Evolutionary conservation across 1,140 invertebrate genomes (phyloP).

Genomic region (Aricia agestis): DNA sequence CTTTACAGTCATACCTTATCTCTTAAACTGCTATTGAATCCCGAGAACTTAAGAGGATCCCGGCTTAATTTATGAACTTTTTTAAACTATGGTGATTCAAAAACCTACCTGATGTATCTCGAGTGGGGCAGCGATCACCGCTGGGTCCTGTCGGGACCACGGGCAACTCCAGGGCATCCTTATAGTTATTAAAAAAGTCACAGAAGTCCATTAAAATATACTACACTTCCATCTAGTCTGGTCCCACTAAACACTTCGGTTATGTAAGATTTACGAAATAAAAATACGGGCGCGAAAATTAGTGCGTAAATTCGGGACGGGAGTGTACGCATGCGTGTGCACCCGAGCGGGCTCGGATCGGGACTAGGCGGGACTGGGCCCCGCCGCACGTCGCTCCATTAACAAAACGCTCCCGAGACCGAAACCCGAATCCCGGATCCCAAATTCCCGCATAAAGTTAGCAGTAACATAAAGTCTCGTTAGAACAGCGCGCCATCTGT

Average conservation of each 20-base stretch:
- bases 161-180: conserved; percentile 67
- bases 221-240: background rate
- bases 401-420: conserved; percentile 23
- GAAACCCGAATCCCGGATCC: conserved; percentile 33
- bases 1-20: too few species aligned
- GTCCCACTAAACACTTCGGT: background rate
- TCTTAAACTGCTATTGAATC: too few species aligned
- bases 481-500: conserved; percentile 22
- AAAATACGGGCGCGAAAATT: conserved; percentile 19
- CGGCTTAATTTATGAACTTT: too few species aligned
- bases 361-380: conserved; percentile 41
- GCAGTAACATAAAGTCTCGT: background rate
- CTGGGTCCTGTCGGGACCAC: conserved; percentile 55
- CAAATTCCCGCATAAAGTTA: conserved; percentile 17
- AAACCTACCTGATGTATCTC: conserved; percentile 42
- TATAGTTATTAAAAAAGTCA: conserved; percentile 11
- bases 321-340: conserved; percentile 54
- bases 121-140: conserved; percentile 41
- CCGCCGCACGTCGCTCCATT: conserved; percentile 19
- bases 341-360: conserved; percentile 39
- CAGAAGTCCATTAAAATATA: conserved; percentile 14
- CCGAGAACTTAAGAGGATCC: too few species aligned
- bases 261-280: background rate
- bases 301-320: conserved; percentile 45
- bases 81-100: conserved; percentile 19